Percentiles rank a stretch among this genome's conserved stretches.
These are phyloP conservation scores for Naja naja DNA, from an alignment of 2,113 vertebrate genomes.

Conservation along the genomic window DNA sequence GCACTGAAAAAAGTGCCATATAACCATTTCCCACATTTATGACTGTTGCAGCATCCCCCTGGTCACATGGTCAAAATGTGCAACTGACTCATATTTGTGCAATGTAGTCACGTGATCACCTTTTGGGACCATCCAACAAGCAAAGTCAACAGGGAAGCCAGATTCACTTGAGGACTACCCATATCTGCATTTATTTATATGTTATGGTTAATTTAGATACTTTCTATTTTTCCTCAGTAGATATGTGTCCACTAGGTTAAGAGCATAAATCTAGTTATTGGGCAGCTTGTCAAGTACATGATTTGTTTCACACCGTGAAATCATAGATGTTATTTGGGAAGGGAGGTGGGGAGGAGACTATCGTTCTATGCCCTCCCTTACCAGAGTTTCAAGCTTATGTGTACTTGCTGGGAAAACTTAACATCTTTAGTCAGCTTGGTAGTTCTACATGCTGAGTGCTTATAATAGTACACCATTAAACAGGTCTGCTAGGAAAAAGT, in stretches of 20 bases:
- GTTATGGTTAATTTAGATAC: neutral
- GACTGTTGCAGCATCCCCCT: neutral
- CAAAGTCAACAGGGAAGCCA: neutral
- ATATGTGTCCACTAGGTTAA: neutral
- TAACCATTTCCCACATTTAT: neutral
- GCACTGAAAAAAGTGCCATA: neutral
- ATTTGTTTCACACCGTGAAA: neutral
- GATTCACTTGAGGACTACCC: neutral
- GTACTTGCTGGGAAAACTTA: neutral
- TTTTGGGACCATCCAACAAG: neutral
- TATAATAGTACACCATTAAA: slow-evolving; percentile 7
- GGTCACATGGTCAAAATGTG: neutral
- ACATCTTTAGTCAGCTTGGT: neutral
- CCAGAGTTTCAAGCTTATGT: neutral
- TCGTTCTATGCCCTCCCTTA: no score
- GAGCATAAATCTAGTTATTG: neutral
- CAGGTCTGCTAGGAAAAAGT: neutral
- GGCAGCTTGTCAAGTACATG: neutral
- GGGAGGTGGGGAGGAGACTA: neutral
- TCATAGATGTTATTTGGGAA: neutral
- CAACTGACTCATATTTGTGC: neutral
- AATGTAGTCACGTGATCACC: neutral
- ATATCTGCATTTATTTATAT: neutral
- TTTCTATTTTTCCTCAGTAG: neutral
- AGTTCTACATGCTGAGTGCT: neutral